Evolutionary conservation across 2,113 vertebrate genomes (phyloP).

Genomic region (Pagrus major): DNA sequence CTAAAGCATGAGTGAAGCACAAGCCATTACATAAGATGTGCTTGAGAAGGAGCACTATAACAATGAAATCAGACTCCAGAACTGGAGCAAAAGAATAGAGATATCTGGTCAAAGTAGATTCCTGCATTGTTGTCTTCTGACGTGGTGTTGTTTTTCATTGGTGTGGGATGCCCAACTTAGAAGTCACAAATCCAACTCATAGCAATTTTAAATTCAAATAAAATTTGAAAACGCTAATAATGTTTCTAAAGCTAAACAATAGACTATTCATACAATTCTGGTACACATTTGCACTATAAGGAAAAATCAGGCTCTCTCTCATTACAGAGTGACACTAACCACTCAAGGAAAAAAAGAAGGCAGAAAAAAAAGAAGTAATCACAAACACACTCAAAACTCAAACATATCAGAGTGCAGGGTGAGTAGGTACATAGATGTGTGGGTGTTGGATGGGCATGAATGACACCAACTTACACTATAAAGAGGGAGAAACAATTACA

Average conservation of each 20-base stretch:
- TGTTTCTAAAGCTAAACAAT: not conserved
- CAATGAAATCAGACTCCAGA: not conserved
- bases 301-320: not conserved
- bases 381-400: not conserved
- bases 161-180: not conserved
- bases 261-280: not conserved
- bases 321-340: not conserved
- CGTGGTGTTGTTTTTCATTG: too few species aligned
- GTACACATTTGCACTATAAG: not conserved
- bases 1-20: not conserved
- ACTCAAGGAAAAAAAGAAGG: not conserved
- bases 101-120: not conserved
- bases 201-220: not conserved
- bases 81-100: not conserved
- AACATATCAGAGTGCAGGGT: not conserved
- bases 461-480: not conserved
- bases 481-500: not conserved
- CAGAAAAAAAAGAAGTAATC: not conserved
- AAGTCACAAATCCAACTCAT: not conserved
- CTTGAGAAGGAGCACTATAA: not conserved
- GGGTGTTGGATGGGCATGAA: not conserved
- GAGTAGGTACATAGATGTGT: not conserved
- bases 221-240: not conserved
- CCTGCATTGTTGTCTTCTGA: too few species aligned
- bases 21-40: not conserved